Evolutionary conservation across 2,888 invertebrate genomes (phyloP).

Genomic region (Subacronicta megacephala): DNA sequence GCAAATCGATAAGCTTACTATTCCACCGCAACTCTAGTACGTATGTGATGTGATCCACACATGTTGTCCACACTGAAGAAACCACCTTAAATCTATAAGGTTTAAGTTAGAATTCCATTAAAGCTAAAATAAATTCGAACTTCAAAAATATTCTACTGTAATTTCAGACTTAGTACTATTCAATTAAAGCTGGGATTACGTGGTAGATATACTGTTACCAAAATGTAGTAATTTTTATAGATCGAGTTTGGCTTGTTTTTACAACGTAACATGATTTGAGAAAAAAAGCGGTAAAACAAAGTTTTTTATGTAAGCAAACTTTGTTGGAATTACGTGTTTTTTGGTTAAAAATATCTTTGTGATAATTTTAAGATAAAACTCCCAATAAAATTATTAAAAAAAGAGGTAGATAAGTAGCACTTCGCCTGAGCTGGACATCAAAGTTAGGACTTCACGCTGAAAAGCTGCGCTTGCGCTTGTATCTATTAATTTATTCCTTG

Average conservation of each 20-base stretch:
- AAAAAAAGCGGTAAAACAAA: conserved; percentile 36
- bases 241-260: conserved; percentile 37
- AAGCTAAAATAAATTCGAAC: not conserved
- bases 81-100: conserved; percentile 4
- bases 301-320: conserved; percentile 29
- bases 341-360: not conserved
- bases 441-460: too few relatives aligned
- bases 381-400: too few relatives aligned
- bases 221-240: conserved; percentile 41
- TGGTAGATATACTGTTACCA: conserved; percentile 23
- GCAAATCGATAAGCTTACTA: conserved; percentile 64
- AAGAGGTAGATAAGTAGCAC: too few relatives aligned
- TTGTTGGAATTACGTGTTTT: conserved; percentile 21
- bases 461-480: too few relatives aligned
- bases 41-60: conserved; percentile 16
- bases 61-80: conserved; percentile 17
- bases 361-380: too few relatives aligned
- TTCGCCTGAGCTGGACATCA: too few relatives aligned
- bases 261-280: conserved; percentile 33
- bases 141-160: conserved; percentile 4
- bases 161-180: not conserved
- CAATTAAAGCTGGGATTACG: conserved; percentile 11
- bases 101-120: conserved; percentile 26
- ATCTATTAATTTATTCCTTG: too few relatives aligned
- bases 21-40: conserved; percentile 42